Base-by-base conservation (phyloP, 2,797 vertebrate genomes). In the Babyrousa celebensis region DNA sequence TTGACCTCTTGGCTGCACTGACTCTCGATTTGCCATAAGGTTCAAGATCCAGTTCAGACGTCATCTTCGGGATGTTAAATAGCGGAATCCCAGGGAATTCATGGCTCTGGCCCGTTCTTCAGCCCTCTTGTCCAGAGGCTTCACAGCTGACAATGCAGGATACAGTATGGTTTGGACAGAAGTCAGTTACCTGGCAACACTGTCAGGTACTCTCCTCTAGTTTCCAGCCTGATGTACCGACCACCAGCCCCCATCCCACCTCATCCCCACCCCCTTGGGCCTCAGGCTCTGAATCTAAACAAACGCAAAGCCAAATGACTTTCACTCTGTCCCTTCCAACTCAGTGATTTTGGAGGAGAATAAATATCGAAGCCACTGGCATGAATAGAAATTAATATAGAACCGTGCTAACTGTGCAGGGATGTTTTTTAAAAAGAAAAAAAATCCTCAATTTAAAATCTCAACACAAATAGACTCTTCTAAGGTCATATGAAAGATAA, bases 401-500 rank as follows among this genome's bases (percentile, higher is more conserved):
- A 96, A 89, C 91, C 65, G n/a, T 97, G 94, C 96, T 98, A 98
- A 97, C 83, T 80, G 98, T 72, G 92, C 95, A 75, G 84, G 67
- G 95, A 97, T 98, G 97, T 96, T 98, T 98, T 97, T 97, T 94
- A 36, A 95, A 90, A 91, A 72, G 71, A 52, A 90, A 97, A 86
- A 97, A 98, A 97, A 63, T 96, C 98, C 98, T 97, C 98, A 96
- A 97, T 98, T 98, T 98, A 98, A 97, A 98, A 98, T 98, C 98
- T 98, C 97, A 98, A 98, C 96, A 97, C 98, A 98, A 98, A 98
- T 97, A 98, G 97, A 91, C 97, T 95, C 96, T 98, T 94, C 96
- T 98, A 98, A 98, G 98, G 98, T 98, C 98, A 98, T 96, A 97
- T 97, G 98, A 98, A 98, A 98, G 98, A 98, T 98, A 98, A 98